phyloP scores from a whole-genome alignment of 2,797 vertebrate genomes.

The Chelon labrosus region DNA sequence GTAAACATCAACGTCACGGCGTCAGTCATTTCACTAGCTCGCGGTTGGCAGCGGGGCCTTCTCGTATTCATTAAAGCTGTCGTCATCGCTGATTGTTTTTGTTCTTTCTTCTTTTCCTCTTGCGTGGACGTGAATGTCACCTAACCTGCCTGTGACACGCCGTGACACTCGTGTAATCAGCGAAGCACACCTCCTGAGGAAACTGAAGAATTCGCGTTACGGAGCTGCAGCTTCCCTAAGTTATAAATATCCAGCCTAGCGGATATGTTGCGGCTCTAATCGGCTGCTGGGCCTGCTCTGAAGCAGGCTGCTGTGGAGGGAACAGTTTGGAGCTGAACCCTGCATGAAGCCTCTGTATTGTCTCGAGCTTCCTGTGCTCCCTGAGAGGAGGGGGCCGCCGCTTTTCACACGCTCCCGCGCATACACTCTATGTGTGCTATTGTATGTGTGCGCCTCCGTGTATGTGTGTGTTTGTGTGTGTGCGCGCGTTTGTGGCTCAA shows the following conservation, averaged over 20 bases:
- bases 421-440: conserved; percentile 47
- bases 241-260: conserved; percentile 84
- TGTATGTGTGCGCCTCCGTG: conserved; percentile 24
- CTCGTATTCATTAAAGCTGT: conserved; percentile 21
- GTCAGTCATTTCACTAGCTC: conserved; percentile 26
- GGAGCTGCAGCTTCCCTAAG: conserved; percentile 77
- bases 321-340: conserved; percentile 79
- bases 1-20: conserved; percentile 10
- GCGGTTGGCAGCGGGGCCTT: background rate
- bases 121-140: conserved; percentile 38
- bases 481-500: conserved; percentile 24
- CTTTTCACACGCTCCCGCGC: conserved; percentile 87
- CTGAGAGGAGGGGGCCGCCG: conserved; percentile 83
- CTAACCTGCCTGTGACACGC: conserved; percentile 54
- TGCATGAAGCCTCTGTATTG: conserved; percentile 87
- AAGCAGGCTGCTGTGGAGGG: conserved; percentile 60
- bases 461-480: conserved; percentile 24
- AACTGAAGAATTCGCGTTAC: conserved; percentile 69
- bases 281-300: conserved; percentile 64
- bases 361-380: conserved; percentile 87
- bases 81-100: conserved; percentile 38
- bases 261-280: conserved; percentile 76
- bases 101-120: background rate
- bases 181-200: conserved; percentile 66
- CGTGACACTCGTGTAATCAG: conserved; percentile 50